Percentiles rank a stretch among this genome's conserved stretches.
These are phyloP conservation scores for Drosophila kanekoi DNA, from an alignment of 2,888 invertebrate species.

Conservation along the genomic window DNA sequence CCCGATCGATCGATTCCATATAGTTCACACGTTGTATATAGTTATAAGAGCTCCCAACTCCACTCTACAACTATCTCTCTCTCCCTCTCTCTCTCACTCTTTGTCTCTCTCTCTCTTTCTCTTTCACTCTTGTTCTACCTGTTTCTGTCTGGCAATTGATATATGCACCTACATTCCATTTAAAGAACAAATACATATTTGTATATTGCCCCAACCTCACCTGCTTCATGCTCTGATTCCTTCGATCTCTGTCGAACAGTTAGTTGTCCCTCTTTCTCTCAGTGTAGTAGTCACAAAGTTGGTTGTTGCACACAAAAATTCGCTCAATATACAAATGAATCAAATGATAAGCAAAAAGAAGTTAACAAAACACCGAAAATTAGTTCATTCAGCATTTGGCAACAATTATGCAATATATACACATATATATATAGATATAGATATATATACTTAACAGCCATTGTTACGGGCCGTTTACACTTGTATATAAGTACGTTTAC, in stretches of 20 bases:
- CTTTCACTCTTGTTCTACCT: slow-evolving; percentile 1
- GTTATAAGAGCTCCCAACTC: slow-evolving; percentile 6
- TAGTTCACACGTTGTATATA: slow-evolving; percentile 40
- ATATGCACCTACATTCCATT: slow-evolving; percentile 36
- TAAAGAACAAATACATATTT: slow-evolving; percentile 21
- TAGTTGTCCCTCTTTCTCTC: background rate
- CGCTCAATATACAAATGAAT: slow-evolving; percentile 29
- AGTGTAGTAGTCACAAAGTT: slow-evolving; percentile 16
- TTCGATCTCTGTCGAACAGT: too few species aligned
- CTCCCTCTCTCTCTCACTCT: slow-evolving; percentile 2
- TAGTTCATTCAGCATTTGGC: slow-evolving; percentile 39
- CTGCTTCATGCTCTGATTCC: background rate
- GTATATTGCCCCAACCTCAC: background rate
- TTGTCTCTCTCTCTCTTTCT: slow-evolving; percentile 6
- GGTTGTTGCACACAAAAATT: slow-evolving; percentile 26
- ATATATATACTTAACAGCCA: slow-evolving; percentile 10
- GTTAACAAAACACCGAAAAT: slow-evolving; percentile 52
- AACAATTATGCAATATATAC: slow-evolving; percentile 13
- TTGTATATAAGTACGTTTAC: slow-evolving; percentile 57
- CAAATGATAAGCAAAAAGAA: slow-evolving; percentile 8
- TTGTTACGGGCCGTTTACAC: slow-evolving; percentile 51
- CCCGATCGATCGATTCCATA: background rate
- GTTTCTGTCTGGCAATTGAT: slow-evolving; percentile 17
- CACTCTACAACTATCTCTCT: slow-evolving; percentile 7
- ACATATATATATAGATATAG: background rate